Conservation (phyloP, 2,888 invertebrate genomes). For the Halocaridina rubra region DNA sequence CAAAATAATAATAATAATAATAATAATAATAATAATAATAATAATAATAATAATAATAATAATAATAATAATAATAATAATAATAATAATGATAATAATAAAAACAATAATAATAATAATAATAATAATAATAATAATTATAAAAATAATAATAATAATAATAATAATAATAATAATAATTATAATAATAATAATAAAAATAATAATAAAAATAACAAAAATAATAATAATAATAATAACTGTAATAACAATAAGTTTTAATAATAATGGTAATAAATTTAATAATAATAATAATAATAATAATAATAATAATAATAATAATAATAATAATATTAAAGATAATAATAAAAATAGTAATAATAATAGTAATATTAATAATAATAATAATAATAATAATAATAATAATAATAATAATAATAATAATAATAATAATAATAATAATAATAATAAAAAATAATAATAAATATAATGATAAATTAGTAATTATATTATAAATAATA, state of each 20-base stretch:
- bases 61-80: not conserved
- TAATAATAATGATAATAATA: not conserved
- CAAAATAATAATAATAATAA: not conserved
- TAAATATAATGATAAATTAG: not conserved
- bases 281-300: not conserved
- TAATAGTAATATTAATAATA: not conserved
- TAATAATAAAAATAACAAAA: not conserved
- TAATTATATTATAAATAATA: not conserved
- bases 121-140: not conserved
- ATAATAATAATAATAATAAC: not conserved
- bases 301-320: not conserved
- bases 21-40: not conserved
- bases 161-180: not conserved
- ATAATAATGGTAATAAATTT: not conserved
- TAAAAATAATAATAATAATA: not conserved
- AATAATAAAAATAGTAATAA: not conserved
- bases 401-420: not conserved
- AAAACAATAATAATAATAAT: not conserved
- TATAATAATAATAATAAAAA: not conserved
- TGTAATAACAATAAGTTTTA: not conserved
- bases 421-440: not conserved
- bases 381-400: not conserved
- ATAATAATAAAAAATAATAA: not conserved
- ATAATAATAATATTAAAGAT: not conserved
- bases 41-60: not conserved